phyloP scores from a whole-genome alignment of 2,888 invertebrate genomes.

The Charanyca ferruginea region DNA sequence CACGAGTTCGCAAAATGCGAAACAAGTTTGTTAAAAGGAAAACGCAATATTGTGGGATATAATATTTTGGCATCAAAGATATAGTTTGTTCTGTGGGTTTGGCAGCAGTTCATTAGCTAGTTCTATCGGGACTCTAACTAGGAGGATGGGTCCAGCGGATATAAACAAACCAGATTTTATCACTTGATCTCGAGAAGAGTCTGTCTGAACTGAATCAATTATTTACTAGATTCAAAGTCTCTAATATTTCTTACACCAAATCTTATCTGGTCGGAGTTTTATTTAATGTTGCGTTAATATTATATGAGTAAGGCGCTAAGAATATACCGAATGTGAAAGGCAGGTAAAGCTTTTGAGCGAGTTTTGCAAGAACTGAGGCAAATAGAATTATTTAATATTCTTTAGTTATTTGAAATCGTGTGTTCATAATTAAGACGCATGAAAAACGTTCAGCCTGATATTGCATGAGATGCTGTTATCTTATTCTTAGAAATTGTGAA shows the following conservation, averaged over 20 bases:
- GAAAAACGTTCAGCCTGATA: not conserved
- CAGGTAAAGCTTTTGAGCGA: slow-evolving; percentile 23
- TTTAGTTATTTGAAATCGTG: not conserved
- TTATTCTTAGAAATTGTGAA: not conserved
- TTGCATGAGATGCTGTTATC: not conserved
- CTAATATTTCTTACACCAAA: slow-evolving; percentile 17
- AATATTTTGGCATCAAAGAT: slow-evolving; percentile 73
- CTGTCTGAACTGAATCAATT: slow-evolving; percentile 27
- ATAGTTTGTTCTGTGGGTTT: slow-evolving; percentile 73
- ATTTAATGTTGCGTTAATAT: slow-evolving; percentile 41
- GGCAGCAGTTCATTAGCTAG: slow-evolving; percentile 81
- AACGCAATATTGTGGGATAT: slow-evolving; percentile 51
- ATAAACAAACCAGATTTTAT: slow-evolving; percentile 36
- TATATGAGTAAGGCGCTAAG: slow-evolving; percentile 19
- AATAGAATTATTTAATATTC: not conserved
- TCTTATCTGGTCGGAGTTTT: slow-evolving; percentile 12
- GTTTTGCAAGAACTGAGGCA: slow-evolving; percentile 22
- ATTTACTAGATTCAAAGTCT: slow-evolving; percentile 29
- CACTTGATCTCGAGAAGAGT: slow-evolving; percentile 31
- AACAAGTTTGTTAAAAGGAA: slow-evolving; percentile 38
- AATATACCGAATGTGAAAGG: slow-evolving; percentile 22
- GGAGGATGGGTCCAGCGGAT: slow-evolving; percentile 26
- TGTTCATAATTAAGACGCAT: not conserved
- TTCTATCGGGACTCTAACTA: slow-evolving; percentile 61
- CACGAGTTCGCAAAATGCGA: slow-evolving; percentile 28